phyloP scores from a whole-genome alignment of 2,113 vertebrate species.

The Zosterops hypoxanthus region DNA sequence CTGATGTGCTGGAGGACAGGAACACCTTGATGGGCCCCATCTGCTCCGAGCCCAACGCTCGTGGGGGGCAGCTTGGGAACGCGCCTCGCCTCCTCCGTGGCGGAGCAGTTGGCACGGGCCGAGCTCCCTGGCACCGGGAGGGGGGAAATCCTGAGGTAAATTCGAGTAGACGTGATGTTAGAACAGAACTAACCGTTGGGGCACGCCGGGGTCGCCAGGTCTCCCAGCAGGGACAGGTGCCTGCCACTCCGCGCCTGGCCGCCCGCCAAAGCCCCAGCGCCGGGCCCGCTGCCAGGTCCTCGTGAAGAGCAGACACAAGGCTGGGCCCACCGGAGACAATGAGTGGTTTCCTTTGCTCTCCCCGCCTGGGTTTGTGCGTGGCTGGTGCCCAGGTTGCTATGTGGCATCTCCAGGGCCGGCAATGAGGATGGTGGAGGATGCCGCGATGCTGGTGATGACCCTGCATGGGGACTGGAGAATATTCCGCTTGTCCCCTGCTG shows the following conservation, averaged over 20 bases:
- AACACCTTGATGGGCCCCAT: conserved; percentile 64
- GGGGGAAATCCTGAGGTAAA: conserved; percentile 66
- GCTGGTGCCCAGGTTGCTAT: not conserved
- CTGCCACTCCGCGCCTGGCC: conserved; percentile 37
- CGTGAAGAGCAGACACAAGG: conserved; percentile 49
- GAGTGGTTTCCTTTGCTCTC: not conserved
- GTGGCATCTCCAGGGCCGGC: conserved; percentile 5
- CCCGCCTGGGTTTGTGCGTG: not conserved
- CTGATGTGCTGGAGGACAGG: conserved; percentile 40
- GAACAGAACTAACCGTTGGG: conserved; percentile 47
- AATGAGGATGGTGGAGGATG: not conserved
- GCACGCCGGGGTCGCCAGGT: conserved; percentile 65
- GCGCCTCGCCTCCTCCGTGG: conserved; percentile 9
- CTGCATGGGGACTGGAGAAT: not conserved
- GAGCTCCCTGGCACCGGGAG: conserved; percentile 28
- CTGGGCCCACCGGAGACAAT: conserved; percentile 22
- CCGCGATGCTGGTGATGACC: not conserved
- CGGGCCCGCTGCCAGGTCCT: conserved; percentile 45
- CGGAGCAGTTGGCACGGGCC: conserved; percentile 38
- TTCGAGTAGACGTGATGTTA: conserved; percentile 65
- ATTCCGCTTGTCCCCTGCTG: not conserved
- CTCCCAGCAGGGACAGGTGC: conserved; percentile 71
- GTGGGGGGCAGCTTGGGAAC: conserved; percentile 39
- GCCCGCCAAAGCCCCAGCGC: conserved; percentile 32
- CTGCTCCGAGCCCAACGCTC: conserved; percentile 58